phyloP scores from a whole-genome alignment of 2,113 vertebrate species.

The Isurus oxyrinchus region DNA sequence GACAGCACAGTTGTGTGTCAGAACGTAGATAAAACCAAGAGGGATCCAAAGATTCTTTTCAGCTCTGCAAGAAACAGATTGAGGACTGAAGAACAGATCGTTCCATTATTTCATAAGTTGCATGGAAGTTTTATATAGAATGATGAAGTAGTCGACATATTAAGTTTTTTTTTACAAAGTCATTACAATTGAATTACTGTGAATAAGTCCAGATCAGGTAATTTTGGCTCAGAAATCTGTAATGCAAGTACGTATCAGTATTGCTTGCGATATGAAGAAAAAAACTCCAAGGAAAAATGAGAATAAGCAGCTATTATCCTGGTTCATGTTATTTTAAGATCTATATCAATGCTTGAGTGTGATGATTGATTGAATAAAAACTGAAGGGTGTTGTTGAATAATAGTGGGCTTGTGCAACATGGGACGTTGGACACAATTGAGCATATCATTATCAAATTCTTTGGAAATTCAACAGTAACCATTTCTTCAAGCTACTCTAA shows the following conservation, averaged over 20 bases:
- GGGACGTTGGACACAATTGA: neutral
- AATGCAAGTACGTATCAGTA: neutral
- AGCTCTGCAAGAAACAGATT: too few relatives aligned
- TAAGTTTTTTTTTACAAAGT: neutral
- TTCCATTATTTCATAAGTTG: conserved; percentile 11
- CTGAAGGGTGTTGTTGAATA: neutral
- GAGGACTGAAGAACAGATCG: neutral
- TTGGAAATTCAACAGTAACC: neutral
- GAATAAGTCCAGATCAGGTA: conserved; percentile 7
- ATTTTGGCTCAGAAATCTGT: neutral
- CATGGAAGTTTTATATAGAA: neutral
- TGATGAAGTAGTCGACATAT: neutral
- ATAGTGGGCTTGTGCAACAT: neutral
- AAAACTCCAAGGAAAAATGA: neutral
- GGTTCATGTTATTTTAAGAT: neutral
- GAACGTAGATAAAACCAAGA: neutral
- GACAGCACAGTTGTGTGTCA: neutral
- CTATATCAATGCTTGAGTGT: neutral
- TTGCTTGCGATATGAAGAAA: neutral
- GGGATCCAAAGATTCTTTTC: neutral
- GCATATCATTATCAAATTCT: neutral
- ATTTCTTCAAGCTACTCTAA: neutral
- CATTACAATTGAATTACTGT: neutral
- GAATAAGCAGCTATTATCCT: neutral
- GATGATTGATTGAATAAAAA: neutral